Evolutionary conservation across 2,113 vertebrate genomes (phyloP), one percentile per base, ranked within the genome.

Genomic region (Oreochromis tanganicae): DNA sequence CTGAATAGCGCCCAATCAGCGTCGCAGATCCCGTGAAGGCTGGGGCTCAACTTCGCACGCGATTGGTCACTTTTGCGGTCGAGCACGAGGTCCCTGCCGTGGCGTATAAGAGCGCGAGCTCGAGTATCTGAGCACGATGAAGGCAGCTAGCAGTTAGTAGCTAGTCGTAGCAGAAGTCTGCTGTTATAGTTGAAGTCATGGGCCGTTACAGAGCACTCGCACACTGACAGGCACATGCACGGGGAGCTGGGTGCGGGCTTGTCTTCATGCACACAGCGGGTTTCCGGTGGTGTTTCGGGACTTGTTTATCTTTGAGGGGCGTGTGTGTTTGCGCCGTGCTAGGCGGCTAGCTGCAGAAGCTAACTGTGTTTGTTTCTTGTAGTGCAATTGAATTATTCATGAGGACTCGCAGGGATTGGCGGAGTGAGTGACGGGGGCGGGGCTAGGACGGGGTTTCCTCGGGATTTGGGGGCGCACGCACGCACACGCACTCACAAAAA

Each of bases 331-430:
- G 87, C 87, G 84, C 87, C 36, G 27, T 56, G 87, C 88, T 91
- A 73, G 84, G 83, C 7, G 63, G 91, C 88, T 94, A 91, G 57
- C 50, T 38, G 41, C 3, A 13, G 41, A 9, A 88, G 90, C 93
- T 93, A 94, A 88, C 59, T 63, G 80, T 88, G 82, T 87, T 87
- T 86, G 80, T 87, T 56, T 87, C 19, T 61, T 27, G 78, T 43
- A 6, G 54, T n/a, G 9, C 16, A 48, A 50, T 27, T 83, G 41
- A 89, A 73, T 90, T 89, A 90, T 90, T 93, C 81, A 91, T 89
- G 86, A 88, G 1, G 54, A 3, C 21, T 3, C 66, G 7, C 73
- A 9, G 81, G 19, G 85, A 89, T 93, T 94, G 92, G 92, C 71
- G 59, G 81, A 88, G 38, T 3, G 16, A 17, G 41, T 4, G 41